These are phyloP conservation scores for Epinotia nisella DNA, from an alignment of 2,888 invertebrate species.

Conservation along the genomic window DNA sequence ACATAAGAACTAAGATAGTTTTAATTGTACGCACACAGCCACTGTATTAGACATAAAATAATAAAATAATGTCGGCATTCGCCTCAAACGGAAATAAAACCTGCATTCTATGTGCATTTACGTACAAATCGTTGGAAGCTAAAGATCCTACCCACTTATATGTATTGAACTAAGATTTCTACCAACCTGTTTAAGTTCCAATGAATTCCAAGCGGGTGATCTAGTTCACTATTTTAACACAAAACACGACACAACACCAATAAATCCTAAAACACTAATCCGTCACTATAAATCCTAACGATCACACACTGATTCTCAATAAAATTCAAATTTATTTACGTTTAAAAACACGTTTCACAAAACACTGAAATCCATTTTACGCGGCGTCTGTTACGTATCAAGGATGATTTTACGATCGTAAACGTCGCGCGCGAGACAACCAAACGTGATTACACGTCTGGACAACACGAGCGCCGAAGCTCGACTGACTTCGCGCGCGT, in stretches of 20 bases:
- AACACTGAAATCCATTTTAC: slow-evolving; percentile 62
- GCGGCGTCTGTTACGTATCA: slow-evolving; percentile 50
- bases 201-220: slow-evolving; percentile 49
- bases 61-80: slow-evolving; percentile 7
- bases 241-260: slow-evolving; percentile 51
- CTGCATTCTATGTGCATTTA: slow-evolving; percentile 4
- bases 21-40: neutral
- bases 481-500: slow-evolving; percentile 58
- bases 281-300: slow-evolving; percentile 57
- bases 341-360: slow-evolving; percentile 45
- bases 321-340: slow-evolving; percentile 50
- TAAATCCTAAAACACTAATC: slow-evolving; percentile 56
- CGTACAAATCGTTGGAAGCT: slow-evolving; percentile 20
- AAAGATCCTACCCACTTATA: neutral
- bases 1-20: neutral
- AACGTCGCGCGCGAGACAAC: slow-evolving; percentile 39
- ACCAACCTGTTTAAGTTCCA: slow-evolving; percentile 55
- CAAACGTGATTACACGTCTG: slow-evolving; percentile 41
- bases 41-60: neutral
- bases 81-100: slow-evolving; percentile 16
- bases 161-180: slow-evolving; percentile 34
- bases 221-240: slow-evolving; percentile 49
- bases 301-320: slow-evolving; percentile 56
- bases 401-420: slow-evolving; percentile 57
- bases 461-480: slow-evolving; percentile 55